Percentiles rank a stretch among this genome's conserved stretches.
Evolutionary conservation across 92 coral and sea anemone genomes (phyloP).

Genomic region (Diadumene lineata): DNA sequence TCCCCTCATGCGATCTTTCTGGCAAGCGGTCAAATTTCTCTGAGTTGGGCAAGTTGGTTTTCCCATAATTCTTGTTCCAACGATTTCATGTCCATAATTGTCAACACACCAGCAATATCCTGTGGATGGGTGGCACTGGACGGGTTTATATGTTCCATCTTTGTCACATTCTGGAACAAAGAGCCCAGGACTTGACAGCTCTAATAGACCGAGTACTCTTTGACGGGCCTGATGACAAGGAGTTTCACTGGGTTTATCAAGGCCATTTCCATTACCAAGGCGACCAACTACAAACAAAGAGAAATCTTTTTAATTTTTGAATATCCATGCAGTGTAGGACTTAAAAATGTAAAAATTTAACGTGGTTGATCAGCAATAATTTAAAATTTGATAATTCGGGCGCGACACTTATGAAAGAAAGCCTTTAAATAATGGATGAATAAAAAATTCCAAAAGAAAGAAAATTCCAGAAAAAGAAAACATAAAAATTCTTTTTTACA

Average conservation of each 20-base stretch:
- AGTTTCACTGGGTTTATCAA: conserved; percentile 23
- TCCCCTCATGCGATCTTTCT: conserved; percentile 74
- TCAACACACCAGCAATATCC: conserved; percentile 97
- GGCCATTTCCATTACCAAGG: conserved; percentile 17
- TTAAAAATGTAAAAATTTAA: too few relatives aligned
- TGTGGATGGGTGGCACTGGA: conserved; percentile 77
- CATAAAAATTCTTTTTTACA: neutral
- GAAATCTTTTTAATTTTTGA: too few relatives aligned
- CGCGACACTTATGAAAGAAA: too few relatives aligned
- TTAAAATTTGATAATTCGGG: too few relatives aligned
- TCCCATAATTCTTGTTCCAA: conserved; percentile 71
- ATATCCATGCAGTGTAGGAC: too few relatives aligned
- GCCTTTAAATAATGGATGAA: too few relatives aligned
- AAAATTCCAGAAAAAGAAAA: neutral
- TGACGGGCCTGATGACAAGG: conserved; percentile 72
- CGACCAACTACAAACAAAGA: too few relatives aligned
- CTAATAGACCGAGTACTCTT: conserved; percentile 62
- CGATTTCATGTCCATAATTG: conserved; percentile 69
- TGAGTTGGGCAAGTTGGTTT: conserved; percentile 57
- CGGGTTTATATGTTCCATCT: conserved; percentile 66
- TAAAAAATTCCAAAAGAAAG: too few relatives aligned
- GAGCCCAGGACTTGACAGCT: conserved; percentile 59
- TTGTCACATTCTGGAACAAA: conserved; percentile 79
- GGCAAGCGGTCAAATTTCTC: conserved; percentile 72
- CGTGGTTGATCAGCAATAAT: too few relatives aligned